Evolutionary conservation across 2,888 invertebrate genomes (phyloP).

Genomic region (Synanthedon andrenaeformis): DNA sequence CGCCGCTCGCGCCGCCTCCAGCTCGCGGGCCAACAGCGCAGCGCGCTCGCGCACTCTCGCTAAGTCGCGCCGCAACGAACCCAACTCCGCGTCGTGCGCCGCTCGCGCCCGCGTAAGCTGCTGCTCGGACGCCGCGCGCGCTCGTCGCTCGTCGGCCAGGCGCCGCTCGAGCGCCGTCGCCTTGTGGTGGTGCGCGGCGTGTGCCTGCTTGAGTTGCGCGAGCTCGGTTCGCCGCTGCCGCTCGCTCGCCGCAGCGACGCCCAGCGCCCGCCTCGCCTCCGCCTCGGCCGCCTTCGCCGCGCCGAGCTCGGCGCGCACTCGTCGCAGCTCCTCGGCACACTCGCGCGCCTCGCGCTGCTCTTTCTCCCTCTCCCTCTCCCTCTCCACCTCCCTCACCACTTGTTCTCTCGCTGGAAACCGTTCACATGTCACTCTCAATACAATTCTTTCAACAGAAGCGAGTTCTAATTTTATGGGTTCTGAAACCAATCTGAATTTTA

Average conservation of each 20-base stretch:
- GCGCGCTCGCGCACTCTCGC: conserved; percentile 51
- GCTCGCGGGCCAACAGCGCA: conserved; percentile 63
- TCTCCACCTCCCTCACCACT: conserved; percentile 28
- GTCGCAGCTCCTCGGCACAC: conserved; percentile 62
- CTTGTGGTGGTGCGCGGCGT: conserved; percentile 89
- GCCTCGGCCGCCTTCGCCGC: conserved; percentile 78
- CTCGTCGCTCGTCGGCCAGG: conserved; percentile 90
- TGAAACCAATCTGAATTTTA: no score
- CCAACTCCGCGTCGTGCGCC: conserved; percentile 40
- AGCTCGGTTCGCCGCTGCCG: conserved; percentile 71
- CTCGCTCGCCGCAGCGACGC: conserved; percentile 37
- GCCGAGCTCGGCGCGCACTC: conserved; percentile 30
- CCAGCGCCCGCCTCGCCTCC: conserved; percentile 76
- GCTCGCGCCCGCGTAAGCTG: conserved; percentile 76
- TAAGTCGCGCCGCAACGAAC: conserved; percentile 66
- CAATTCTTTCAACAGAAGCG: no score
- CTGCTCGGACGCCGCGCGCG: conserved; percentile 79
- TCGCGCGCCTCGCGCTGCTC: conserved; percentile 54
- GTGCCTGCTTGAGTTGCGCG: conserved; percentile 83
- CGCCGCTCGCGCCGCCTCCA: conserved; percentile 75
- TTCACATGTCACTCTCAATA: conserved; percentile 4
- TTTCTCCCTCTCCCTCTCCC: conserved; percentile 34
- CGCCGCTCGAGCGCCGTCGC: conserved; percentile 74
- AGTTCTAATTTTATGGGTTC: no score
- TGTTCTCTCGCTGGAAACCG: conserved; percentile 55